Percentiles rank a stretch among this genome's conserved stretches.
Evolutionary conservation across 64 coral and sea anemone species (phyloP).

Genomic region (Stichodactyla helianthus): DNA sequence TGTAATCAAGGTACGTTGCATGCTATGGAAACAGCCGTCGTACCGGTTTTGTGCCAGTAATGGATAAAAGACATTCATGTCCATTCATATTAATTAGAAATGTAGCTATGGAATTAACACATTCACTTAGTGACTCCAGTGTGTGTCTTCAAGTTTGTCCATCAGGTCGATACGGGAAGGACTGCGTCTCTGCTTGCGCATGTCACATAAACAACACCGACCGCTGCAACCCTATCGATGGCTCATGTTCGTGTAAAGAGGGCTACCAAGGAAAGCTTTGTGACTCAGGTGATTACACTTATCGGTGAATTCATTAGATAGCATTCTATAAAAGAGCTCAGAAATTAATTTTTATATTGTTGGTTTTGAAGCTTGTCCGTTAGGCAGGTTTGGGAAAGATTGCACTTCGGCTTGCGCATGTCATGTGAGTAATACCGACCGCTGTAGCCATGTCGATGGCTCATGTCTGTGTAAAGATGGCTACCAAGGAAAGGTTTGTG

Average conservation of each 20-base stretch:
- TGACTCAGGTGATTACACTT: slow-evolving; percentile 8
- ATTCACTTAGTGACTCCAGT: neutral
- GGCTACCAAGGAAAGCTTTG: slow-evolving; percentile 49
- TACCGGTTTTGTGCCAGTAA: too few relatives aligned
- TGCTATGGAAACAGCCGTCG: neutral
- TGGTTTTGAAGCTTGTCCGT: slow-evolving; percentile 22
- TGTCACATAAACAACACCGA: slow-evolving; percentile 45
- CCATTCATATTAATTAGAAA: too few relatives aligned
- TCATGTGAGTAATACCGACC: slow-evolving; percentile 24
- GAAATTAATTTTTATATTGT: neutral
- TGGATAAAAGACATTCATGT: too few relatives aligned
- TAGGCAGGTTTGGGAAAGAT: slow-evolving; percentile 34
- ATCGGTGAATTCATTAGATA: neutral
- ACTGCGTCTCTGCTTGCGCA: slow-evolving; percentile 37
- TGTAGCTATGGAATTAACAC: too few relatives aligned
- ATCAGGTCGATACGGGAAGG: slow-evolving; percentile 33
- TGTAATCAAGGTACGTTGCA: slow-evolving; percentile 27
- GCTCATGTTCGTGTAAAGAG: slow-evolving; percentile 44
- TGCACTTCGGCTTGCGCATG: slow-evolving; percentile 48
- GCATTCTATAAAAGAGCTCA: neutral
- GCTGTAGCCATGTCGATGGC: slow-evolving; percentile 53
- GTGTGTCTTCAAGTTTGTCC: slow-evolving; percentile 20
- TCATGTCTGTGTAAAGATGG: slow-evolving; percentile 47
- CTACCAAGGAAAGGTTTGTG: slow-evolving; percentile 33
- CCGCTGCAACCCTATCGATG: slow-evolving; percentile 46